Evolutionary conservation across 2,888 invertebrate genomes (phyloP).

Genomic region (Phyto melanocephala): DNA sequence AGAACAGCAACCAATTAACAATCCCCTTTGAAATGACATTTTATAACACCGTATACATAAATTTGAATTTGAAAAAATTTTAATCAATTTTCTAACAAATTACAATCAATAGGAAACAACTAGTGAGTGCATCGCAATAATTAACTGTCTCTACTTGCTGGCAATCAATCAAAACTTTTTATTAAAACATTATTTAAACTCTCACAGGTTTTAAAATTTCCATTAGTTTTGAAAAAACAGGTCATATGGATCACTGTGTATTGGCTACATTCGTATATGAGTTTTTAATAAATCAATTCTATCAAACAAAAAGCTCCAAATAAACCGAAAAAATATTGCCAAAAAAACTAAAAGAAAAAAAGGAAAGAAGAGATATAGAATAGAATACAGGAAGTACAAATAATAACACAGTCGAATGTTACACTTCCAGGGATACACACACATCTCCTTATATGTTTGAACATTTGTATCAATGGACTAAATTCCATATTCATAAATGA

Average conservation of each 20-base stretch:
- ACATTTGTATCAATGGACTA: background rate
- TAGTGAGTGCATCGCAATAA: slow-evolving; percentile 27
- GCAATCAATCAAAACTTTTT: slow-evolving; percentile 41
- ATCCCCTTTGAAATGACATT: background rate
- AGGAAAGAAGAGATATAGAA: background rate
- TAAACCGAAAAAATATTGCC: background rate
- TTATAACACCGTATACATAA: background rate
- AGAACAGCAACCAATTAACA: background rate
- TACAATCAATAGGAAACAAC: slow-evolving; percentile 28
- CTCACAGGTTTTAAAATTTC: slow-evolving; percentile 42
- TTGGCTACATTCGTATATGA: slow-evolving; percentile 20
- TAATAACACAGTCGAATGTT: slow-evolving; percentile 50
- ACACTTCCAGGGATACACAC: slow-evolving; percentile 3
- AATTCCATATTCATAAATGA: slow-evolving; percentile 51
- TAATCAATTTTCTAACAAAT: background rate
- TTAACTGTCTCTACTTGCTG: slow-evolving; percentile 38
- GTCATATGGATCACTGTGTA: slow-evolving; percentile 46
- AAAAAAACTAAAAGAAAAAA: background rate
- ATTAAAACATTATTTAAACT: slow-evolving; percentile 20
- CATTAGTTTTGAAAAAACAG: slow-evolving; percentile 36
- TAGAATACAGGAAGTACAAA: slow-evolving; percentile 39
- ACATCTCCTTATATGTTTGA: background rate
- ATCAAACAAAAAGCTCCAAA: slow-evolving; percentile 50
- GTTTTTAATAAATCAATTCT: slow-evolving; percentile 64
- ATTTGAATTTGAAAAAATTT: background rate